Conservation (phyloP, 2,888 invertebrate genomes). For the Xestobium rufovillosum region DNA sequence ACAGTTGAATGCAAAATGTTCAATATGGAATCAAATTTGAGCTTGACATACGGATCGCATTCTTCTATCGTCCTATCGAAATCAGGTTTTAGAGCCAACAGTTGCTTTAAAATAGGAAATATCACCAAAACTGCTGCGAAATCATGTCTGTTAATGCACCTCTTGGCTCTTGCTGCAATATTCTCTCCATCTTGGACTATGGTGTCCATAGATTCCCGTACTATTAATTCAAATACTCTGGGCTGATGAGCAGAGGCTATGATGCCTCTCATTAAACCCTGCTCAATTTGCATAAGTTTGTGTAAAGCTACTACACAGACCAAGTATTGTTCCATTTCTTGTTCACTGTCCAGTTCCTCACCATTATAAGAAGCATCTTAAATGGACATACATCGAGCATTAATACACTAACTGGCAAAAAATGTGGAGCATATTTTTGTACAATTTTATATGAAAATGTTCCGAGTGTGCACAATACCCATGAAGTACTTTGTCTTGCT, state of each 20-base stretch:
- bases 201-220: slow-evolving; percentile 75
- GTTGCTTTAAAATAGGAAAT: slow-evolving; percentile 74
- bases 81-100: slow-evolving; percentile 68
- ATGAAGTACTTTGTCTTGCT: too few relatives aligned
- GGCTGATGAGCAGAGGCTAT: slow-evolving; percentile 75
- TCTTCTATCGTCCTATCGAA: slow-evolving; percentile 71
- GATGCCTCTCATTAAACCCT: slow-evolving; percentile 72
- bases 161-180: slow-evolving; percentile 65
- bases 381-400: slow-evolving; percentile 17
- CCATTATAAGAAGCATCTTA: slow-evolving; percentile 40
- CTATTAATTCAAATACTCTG: slow-evolving; percentile 74
- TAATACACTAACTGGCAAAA: too few relatives aligned
- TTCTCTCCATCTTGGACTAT: slow-evolving; percentile 83
- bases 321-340: slow-evolving; percentile 78
- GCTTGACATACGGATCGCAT: slow-evolving; percentile 59
- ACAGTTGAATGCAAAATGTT: slow-evolving; percentile 69
- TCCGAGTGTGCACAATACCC: slow-evolving; percentile 1
- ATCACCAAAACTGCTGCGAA: slow-evolving; percentile 73
- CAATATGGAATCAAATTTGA: slow-evolving; percentile 66
- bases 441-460: background rate
- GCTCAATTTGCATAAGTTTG: slow-evolving; percentile 81
- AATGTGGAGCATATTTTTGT: too few relatives aligned
- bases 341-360: slow-evolving; percentile 61
- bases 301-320: slow-evolving; percentile 75
- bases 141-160: slow-evolving; percentile 69